These are phyloP conservation scores for Zoroaster sp. DNA, from an alignment of 53 echinoderm and acorn worm genomes.

Conservation along the genomic window DNA sequence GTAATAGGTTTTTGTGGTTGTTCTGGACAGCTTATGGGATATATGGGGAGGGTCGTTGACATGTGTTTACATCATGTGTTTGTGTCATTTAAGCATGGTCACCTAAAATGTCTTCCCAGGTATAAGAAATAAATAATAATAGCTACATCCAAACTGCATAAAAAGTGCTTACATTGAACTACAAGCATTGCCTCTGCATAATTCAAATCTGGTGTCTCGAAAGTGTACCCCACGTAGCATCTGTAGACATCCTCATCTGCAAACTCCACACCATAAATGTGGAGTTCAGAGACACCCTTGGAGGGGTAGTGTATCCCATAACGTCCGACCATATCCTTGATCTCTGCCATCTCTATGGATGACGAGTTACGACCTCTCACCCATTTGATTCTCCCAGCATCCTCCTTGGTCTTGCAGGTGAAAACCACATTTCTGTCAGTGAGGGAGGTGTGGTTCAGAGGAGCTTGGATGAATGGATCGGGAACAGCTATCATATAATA, in stretches of 20 bases:
- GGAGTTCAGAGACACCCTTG: conserved; percentile 18
- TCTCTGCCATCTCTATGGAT: not conserved
- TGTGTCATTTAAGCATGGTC: no score
- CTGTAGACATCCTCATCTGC: conserved; percentile 48
- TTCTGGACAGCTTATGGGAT: no score
- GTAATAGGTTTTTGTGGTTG: no score
- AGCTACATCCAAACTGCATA: no score
- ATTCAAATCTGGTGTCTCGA: conserved; percentile 9
- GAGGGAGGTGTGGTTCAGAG: conserved; percentile 23
- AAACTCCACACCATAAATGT: conserved; percentile 3
- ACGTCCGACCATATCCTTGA: not conserved
- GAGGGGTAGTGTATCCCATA: not conserved
- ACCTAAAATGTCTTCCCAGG: no score
- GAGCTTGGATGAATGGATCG: conserved; percentile 49
- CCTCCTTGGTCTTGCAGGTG: conserved; percentile 10
- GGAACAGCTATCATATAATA: conserved; percentile 15
- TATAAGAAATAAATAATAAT: no score
- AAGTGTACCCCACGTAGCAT: conserved; percentile 34
- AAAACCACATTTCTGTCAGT: conserved; percentile 12
- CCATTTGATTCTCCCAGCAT: conserved; percentile 46
- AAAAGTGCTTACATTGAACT: conserved; percentile 21
- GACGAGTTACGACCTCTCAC: not conserved
- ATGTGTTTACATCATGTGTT: no score
- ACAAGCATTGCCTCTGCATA: conserved; percentile 33
- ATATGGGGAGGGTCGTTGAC: no score